Percentiles rank a stretch among this genome's conserved stretches.
Conservation (phyloP, 2,888 invertebrate species). For the Pterostichus madidus region DNA sequence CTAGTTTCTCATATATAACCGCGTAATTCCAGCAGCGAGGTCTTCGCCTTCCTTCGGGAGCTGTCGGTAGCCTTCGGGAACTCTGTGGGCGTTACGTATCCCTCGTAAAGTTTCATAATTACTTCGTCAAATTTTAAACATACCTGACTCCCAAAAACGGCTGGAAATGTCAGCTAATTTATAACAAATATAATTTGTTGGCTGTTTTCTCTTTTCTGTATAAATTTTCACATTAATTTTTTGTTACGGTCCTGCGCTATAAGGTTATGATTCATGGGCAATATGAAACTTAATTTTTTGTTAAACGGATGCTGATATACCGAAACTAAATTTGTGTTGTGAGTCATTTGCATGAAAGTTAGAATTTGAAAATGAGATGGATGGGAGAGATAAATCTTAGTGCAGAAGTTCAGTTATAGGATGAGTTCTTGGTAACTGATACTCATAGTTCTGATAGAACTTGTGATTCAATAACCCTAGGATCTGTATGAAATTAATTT, state of each 20-base stretch:
- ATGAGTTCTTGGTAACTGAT: slow-evolving; percentile 19
- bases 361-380: slow-evolving; percentile 15
- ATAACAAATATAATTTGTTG: slow-evolving; percentile 25
- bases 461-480: slow-evolving; percentile 9
- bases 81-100: slow-evolving; percentile 56
- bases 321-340: slow-evolving; percentile 1
- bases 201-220: slow-evolving; percentile 5
- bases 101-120: slow-evolving; percentile 64
- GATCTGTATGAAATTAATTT: not conserved
- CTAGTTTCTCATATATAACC: not conserved
- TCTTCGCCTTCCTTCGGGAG: slow-evolving; percentile 4
- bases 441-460: not conserved
- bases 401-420: slow-evolving; percentile 11
- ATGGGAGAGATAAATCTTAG: slow-evolving; percentile 2
- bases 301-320: slow-evolving; percentile 21
- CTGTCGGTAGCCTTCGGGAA: slow-evolving; percentile 37
- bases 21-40: slow-evolving; percentile 19
- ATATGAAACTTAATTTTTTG: slow-evolving; percentile 19
- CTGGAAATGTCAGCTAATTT: slow-evolving; percentile 16
- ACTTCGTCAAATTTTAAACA: slow-evolving; percentile 59
- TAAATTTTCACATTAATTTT: slow-evolving; percentile 15
- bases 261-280: slow-evolving; percentile 1
- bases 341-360: slow-evolving; percentile 32
- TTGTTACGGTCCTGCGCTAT: slow-evolving; percentile 6
- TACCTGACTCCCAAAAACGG: slow-evolving; percentile 51